Evolutionary conservation across 2,113 vertebrate genomes (phyloP).

Genomic region (Rhinogobius similis): DNA sequence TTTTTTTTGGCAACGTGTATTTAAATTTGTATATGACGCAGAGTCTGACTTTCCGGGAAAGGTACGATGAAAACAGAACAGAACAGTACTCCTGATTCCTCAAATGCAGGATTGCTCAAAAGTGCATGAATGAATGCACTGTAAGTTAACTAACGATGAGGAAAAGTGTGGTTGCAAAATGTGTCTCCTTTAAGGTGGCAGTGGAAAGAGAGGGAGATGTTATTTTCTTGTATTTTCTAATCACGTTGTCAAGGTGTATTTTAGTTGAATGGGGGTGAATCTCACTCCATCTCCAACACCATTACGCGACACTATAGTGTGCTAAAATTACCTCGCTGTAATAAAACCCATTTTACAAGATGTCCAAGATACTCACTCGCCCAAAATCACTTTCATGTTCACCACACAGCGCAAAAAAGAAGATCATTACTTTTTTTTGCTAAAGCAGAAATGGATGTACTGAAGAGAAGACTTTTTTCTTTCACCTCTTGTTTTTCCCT

Average conservation of each 20-base stretch:
- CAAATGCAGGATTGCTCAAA: too few species aligned
- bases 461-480: slow-evolving; percentile 20
- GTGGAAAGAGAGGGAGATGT: not conserved
- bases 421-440: slow-evolving; percentile 15
- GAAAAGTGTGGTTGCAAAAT: too few species aligned
- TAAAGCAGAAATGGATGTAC: slow-evolving; percentile 17
- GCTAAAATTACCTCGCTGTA: slow-evolving; percentile 2
- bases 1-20: too few species aligned
- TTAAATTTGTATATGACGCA: too few species aligned
- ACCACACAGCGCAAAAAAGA: slow-evolving; percentile 5
- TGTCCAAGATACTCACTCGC: slow-evolving; percentile 9
- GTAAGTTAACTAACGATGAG: too few species aligned
- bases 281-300: not conserved
- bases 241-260: slow-evolving; percentile 1
- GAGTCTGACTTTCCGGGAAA: too few species aligned
- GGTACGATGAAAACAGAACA: too few species aligned
- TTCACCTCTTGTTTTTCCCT: slow-evolving; percentile 30
- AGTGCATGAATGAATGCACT: too few species aligned
- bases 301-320: not conserved
- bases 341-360: not conserved
- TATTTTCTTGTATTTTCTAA: not conserved
- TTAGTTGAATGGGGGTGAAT: not conserved
- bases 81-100: too few species aligned
- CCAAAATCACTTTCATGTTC: slow-evolving; percentile 6
- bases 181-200: not conserved